Conservation (phyloP, 2,888 invertebrate species). For the Ormyrus thymus region DNA sequence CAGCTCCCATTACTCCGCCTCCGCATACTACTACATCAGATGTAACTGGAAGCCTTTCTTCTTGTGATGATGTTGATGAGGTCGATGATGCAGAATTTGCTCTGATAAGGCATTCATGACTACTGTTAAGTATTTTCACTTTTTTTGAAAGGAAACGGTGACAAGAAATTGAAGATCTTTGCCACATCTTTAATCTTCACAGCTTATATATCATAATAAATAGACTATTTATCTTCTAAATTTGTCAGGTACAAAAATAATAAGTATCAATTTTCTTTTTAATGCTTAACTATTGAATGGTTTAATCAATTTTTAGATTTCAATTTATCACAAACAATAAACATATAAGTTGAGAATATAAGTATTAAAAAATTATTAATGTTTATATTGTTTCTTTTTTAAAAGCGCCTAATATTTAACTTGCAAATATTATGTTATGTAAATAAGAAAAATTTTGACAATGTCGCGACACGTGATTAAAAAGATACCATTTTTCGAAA, state of each 20-base stretch:
- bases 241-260: no score
- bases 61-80: not conserved
- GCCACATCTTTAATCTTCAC: conserved; percentile 62
- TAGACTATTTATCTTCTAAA: not conserved
- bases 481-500: no score
- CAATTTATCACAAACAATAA: not conserved
- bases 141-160: conserved; percentile 49
- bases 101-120: conserved; percentile 29
- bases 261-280: no score
- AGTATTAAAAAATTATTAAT: not conserved
- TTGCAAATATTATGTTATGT: not conserved
- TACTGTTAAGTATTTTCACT: conserved; percentile 36
- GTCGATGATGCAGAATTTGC: conserved; percentile 26
- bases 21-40: conserved; percentile 91
- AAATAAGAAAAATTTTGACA: not conserved
- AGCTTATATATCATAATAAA: not conserved
- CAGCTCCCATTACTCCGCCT: conserved; percentile 93
- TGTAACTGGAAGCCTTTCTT: conserved; percentile 75
- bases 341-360: not conserved
- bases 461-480: no score
- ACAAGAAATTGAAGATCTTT: conserved; percentile 57
- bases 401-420: not conserved
- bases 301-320: not conserved
- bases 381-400: not conserved
- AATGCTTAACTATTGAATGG: not conserved